Evolutionary conservation across 2,797 vertebrate species (phyloP), one percentile per base, ranked within the genome.

Genomic region (Salmo trutta): DNA sequence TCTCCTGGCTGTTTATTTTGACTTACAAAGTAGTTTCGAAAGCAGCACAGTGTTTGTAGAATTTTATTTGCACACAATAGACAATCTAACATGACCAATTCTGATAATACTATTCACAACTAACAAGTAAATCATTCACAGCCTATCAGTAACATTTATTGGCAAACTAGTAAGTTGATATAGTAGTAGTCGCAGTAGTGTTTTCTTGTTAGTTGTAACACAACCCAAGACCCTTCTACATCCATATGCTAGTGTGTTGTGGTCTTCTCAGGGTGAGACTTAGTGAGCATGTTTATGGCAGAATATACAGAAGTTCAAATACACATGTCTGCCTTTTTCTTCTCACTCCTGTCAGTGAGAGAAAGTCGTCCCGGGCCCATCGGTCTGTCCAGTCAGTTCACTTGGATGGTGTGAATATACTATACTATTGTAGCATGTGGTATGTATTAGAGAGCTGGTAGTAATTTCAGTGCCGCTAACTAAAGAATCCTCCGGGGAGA

Each of bases 391-490:
- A 29, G 65, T 33, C 81, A 90, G 89, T 93, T 91, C 89, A 87
- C 90, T 91, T 74, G 86, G 90, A 75, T 83, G 85, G 89, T 91
- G 88, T 91, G 91, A 95, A 91, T 87, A 64, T 64, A 21, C 59
- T 64, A n/a, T n/a, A 92, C 5, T 14, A 67, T 86, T 90, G 86
- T 91, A 88, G 94, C 97, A 99, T 99, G 97, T 99, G 97, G 96
- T 97, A 97, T 93, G 79, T 97, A 95, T 98, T 99, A 99, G 96
- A 92, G 94, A 94, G 95, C 95, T 97, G 97, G 96, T 96, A 97
- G 96, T 97, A 96, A 99, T 99, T 99, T 99, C 95, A 95, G 92
- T 95, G 95, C 96, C 96, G 96, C 97, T 96, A 98, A 98, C 96
- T 97, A 96, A 96, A 96, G 93, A 97, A 97, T 97, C 94, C 98